These are phyloP conservation scores for Ellobium chinense DNA, from an alignment of 2,888 invertebrate species.

Conservation along the genomic window DNA sequence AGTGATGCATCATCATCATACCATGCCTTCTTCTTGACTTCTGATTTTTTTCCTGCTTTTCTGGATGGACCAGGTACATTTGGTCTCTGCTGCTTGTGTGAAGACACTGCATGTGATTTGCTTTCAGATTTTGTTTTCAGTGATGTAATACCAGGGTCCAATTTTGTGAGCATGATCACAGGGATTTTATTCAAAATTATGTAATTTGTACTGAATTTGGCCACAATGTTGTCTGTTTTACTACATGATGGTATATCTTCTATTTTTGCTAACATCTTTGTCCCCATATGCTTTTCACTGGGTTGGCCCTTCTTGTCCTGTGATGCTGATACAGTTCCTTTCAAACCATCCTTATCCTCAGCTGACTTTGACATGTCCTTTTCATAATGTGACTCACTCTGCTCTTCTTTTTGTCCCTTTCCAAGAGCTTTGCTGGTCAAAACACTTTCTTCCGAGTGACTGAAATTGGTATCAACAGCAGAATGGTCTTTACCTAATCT, in stretches of 20 bases:
- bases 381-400: neutral
- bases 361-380: neutral
- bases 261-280: neutral
- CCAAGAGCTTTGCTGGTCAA: neutral
- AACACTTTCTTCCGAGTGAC: neutral
- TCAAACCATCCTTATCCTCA: neutral
- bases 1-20: constrained; percentile 4
- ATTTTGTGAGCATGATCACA: constrained; percentile 18
- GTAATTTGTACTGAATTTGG: neutral
- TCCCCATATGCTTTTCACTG: neutral
- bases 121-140: neutral
- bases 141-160: constrained; percentile 4
- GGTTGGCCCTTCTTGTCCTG: too few relatives aligned
- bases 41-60: neutral
- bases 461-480: neutral
- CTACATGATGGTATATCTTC: constrained; percentile 30
- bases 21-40: neutral
- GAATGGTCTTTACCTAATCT: neutral
- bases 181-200: constrained; percentile 6
- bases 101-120: neutral
- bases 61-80: neutral
- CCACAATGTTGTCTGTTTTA: neutral
- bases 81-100: neutral
- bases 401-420: neutral
- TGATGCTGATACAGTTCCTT: too few relatives aligned